Evolutionary conservation across 2,888 invertebrate species (phyloP).

Genomic region (Tipula unca): DNA sequence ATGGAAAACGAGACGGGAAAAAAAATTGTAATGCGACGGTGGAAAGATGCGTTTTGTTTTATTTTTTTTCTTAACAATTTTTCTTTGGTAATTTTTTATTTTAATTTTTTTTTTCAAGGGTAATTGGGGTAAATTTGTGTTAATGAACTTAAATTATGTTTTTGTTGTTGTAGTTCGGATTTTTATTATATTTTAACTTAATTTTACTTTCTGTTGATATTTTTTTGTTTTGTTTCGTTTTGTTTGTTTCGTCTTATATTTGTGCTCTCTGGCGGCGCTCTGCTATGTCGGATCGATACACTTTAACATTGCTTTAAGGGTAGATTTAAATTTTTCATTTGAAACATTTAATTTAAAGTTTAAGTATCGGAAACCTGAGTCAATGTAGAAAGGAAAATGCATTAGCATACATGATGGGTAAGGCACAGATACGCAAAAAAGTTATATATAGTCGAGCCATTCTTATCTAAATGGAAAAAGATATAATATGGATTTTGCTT

Average conservation of each 20-base stretch:
- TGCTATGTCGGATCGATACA: not conserved
- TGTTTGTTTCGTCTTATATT: not conserved
- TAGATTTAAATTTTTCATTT: not conserved
- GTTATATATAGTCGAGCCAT: no score
- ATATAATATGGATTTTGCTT: no score
- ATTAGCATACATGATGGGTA: no score
- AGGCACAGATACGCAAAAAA: no score
- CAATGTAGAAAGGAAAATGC: no score
- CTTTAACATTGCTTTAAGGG: not conserved
- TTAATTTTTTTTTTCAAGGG: not conserved
- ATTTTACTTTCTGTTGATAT: not conserved
- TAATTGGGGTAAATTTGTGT: slow-evolving; percentile 14
- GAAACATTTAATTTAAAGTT: no score
- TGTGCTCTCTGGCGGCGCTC: not conserved
- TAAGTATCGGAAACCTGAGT: no score
- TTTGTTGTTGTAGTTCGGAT: not conserved
- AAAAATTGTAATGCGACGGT: not conserved
- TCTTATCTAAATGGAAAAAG: no score
- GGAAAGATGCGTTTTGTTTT: not conserved
- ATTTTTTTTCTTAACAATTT: not conserved
- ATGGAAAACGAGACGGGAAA: not conserved
- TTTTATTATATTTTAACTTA: not conserved
- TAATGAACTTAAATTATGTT: not conserved
- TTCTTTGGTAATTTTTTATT: not conserved
- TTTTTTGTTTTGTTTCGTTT: not conserved